phyloP scores from a whole-genome alignment of 1,140 invertebrate species.

The Bicyclus anynana region DNA sequence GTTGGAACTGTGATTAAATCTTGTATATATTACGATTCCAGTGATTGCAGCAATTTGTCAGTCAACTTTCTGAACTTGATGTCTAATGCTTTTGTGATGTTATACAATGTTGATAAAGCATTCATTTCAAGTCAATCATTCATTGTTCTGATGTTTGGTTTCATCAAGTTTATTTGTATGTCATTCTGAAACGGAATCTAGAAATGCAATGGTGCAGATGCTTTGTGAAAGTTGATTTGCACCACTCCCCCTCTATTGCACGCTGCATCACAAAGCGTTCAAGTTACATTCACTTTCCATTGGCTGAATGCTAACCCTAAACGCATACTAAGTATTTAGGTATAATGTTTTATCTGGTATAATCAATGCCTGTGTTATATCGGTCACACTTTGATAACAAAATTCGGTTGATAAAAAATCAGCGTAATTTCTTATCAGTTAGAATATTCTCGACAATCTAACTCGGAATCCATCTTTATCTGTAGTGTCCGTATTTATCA shows the following conservation, averaged over 20 bases:
- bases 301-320: conserved; percentile 22
- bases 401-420: background rate
- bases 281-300: conserved; percentile 50
- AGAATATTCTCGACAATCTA: conserved; percentile 19
- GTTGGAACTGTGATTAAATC: background rate
- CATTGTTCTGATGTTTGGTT: no score
- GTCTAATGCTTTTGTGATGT: background rate
- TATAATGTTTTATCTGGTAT: background rate
- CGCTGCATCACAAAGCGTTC: conserved; percentile 31
- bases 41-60: background rate
- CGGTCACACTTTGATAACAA: background rate
- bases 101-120: background rate
- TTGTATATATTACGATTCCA: background rate
- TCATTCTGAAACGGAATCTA: background rate
- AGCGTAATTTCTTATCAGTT: conserved; percentile 8
- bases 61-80: background rate
- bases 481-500: conserved; percentile 1
- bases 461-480: background rate
- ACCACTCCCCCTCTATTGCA: conserved; percentile 33
- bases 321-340: background rate
- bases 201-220: conserved; percentile 34
- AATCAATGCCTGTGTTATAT: background rate
- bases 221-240: conserved; percentile 65
- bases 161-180: background rate
- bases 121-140: no score